Conservation (phyloP, 2,797 vertebrate genomes). For the Lindbergichthys nudifrons region DNA sequence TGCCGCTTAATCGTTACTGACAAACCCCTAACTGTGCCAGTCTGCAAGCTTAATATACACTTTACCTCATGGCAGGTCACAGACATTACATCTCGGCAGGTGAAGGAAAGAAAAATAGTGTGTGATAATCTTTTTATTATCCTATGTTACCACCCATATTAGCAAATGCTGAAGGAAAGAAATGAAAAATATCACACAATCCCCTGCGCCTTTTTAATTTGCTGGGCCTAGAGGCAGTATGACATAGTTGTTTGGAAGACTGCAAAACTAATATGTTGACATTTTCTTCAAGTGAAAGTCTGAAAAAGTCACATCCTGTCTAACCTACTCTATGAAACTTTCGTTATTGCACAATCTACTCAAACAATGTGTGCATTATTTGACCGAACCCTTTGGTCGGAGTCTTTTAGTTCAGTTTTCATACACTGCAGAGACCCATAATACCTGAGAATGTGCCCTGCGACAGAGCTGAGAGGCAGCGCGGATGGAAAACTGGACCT, state of each 20-base stretch:
- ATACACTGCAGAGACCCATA: constrained; percentile 41
- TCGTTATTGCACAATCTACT: constrained; percentile 33
- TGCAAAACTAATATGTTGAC: constrained; percentile 25
- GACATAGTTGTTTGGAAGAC: constrained; percentile 36
- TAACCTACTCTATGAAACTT: constrained; percentile 30
- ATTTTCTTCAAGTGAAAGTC: constrained; percentile 31
- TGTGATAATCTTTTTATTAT: constrained; percentile 22
- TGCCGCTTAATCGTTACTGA: constrained; percentile 29
- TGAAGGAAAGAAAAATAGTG: constrained; percentile 13
- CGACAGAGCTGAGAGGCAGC: constrained; percentile 31
- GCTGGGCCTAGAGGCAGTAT: background rate
- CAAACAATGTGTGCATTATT: constrained; percentile 51
- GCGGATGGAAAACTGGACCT: constrained; percentile 51
- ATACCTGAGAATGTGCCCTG: constrained; percentile 34
- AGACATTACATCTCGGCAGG: constrained; percentile 13
- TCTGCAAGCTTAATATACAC: background rate
- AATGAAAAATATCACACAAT: constrained; percentile 16
- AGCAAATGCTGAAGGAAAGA: constrained; percentile 15
- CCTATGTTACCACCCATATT: constrained; percentile 7
- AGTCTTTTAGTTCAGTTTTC: constrained; percentile 9
- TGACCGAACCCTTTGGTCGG: constrained; percentile 6
- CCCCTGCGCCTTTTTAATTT: constrained; percentile 1
- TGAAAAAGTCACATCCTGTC: constrained; percentile 24
- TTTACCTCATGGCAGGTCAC: constrained; percentile 18
- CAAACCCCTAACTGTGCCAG: constrained; percentile 21